Evolutionary conservation across 1,140 invertebrate species (phyloP).

Genomic region (Caenorhabditis latens): DNA sequence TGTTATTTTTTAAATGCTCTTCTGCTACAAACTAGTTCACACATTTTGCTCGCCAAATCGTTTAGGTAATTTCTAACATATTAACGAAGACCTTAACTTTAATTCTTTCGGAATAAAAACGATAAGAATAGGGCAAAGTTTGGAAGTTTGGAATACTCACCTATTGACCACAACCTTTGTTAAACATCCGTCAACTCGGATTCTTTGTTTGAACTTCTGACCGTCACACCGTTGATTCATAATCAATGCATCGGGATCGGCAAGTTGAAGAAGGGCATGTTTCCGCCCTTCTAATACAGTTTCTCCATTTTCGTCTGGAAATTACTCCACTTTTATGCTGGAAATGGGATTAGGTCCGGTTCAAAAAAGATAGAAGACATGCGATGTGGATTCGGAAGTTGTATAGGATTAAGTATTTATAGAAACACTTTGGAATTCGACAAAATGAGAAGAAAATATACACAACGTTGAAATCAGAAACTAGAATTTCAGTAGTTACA

Average conservation of each 20-base stretch:
- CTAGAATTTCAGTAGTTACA: too few species aligned
- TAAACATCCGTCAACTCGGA: slow-evolving; percentile 57
- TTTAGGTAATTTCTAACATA: not conserved
- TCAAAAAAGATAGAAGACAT: too few species aligned
- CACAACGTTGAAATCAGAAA: too few species aligned
- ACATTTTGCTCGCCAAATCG: too few species aligned
- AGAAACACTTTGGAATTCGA: too few species aligned
- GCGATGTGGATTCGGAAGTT: too few species aligned
- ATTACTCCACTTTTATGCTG: not conserved
- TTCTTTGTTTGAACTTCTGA: slow-evolving; percentile 56
- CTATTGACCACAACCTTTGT: slow-evolving; percentile 61
- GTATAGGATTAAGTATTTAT: too few species aligned
- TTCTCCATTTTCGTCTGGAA: slow-evolving; percentile 42
- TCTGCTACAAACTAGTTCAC: too few species aligned
- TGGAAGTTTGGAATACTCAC: not conserved
- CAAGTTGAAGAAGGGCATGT: slow-evolving; percentile 29
- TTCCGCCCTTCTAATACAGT: slow-evolving; percentile 46
- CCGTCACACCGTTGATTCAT: slow-evolving; percentile 55
- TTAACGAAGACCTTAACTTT: slow-evolving; percentile 44
- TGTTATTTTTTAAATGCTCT: too few species aligned
- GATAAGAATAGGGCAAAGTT: slow-evolving; percentile 35
- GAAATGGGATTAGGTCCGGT: not conserved
- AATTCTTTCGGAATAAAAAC: slow-evolving; percentile 18
- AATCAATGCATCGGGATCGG: slow-evolving; percentile 21
- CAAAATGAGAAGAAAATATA: too few species aligned